A percentile compares a stretch with the other conserved stretches of the same genome.
These are phyloP conservation scores for Myripristis murdjan DNA, from an alignment of 2,797 vertebrate species.

Conservation along the genomic window DNA sequence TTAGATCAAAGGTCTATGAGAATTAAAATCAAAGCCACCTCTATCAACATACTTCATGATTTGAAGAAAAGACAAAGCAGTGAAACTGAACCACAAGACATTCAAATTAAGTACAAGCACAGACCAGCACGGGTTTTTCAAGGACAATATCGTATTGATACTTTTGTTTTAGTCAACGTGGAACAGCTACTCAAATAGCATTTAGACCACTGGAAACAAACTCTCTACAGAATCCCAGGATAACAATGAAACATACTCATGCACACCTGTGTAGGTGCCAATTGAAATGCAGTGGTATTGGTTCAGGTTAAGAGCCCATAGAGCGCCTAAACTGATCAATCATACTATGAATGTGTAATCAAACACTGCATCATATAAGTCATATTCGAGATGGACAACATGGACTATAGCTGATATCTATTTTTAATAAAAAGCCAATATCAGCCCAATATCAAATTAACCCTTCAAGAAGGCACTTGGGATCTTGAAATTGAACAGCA, in stretches of 20 bases:
- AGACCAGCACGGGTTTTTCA: no score
- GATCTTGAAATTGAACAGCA: slow-evolving; percentile 20
- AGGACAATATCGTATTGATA: not conserved
- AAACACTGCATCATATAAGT: no score
- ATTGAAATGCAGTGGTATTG: not conserved
- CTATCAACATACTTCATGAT: not conserved
- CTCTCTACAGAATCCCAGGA: not conserved
- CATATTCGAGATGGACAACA: no score
- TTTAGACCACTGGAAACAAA: not conserved
- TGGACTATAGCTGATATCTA: no score
- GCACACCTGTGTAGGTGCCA: not conserved
- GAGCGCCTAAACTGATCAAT: no score
- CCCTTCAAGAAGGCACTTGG: not conserved
- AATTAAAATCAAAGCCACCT: slow-evolving; percentile 22
- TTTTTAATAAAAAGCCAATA: no score
- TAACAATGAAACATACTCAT: not conserved
- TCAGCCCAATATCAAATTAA: not conserved
- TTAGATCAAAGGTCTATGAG: slow-evolving; percentile 25
- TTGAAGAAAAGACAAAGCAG: slow-evolving; percentile 6
- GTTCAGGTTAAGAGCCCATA: not conserved
- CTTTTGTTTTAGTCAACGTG: not conserved
- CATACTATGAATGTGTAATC: no score
- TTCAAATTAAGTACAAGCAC: no score
- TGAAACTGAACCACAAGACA: slow-evolving; percentile 6
- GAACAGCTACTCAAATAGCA: no score